phyloP scores from a whole-genome alignment of 2,113 vertebrate genomes.

The Gallinago jamesoni region DNA sequence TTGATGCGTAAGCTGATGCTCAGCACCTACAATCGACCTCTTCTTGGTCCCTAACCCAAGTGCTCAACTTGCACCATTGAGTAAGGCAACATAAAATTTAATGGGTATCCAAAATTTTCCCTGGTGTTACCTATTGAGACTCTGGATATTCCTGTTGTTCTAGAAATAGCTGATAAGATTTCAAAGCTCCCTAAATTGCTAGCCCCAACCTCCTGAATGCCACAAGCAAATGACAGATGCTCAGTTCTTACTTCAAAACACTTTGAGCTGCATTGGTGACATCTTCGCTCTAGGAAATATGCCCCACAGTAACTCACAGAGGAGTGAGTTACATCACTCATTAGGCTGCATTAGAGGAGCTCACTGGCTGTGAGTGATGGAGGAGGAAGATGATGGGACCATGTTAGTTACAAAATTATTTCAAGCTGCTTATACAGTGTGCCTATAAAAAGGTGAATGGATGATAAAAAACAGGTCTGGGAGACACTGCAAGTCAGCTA shows the following conservation, averaged over 20 bases:
- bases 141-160: background rate
- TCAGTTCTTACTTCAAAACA: background rate
- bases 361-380: background rate
- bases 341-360: background rate
- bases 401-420: background rate
- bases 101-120: rapidly evolving
- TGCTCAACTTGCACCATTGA: background rate
- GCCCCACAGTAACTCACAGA: background rate
- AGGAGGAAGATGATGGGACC: background rate
- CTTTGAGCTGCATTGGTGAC: background rate
- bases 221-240: background rate
- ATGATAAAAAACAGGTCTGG: background rate
- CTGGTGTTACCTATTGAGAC: background rate
- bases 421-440: background rate
- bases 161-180: background rate
- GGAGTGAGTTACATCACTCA: background rate
- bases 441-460: background rate
- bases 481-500: background rate
- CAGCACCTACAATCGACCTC: background rate
- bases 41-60: background rate
- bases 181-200: background rate
- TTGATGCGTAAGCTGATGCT: background rate
- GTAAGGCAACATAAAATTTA: background rate
- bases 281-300: background rate
- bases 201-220: background rate